Conservation (phyloP, 2,888 invertebrate genomes). For the Lasioglossum pauxillum region DNA sequence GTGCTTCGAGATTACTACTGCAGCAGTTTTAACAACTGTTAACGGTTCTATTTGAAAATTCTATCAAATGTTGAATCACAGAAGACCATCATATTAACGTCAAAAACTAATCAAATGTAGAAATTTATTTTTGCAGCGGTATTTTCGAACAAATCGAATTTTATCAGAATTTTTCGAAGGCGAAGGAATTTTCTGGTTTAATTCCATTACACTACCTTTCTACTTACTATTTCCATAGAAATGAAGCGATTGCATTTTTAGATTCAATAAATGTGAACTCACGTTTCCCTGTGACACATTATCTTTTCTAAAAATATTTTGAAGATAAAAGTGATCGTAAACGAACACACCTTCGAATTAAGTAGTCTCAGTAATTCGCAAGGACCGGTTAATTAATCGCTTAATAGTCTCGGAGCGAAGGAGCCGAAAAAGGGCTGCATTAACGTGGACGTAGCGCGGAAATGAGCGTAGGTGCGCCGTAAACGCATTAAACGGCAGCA, state of each 20-base stretch:
- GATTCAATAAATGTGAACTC: too few relatives aligned
- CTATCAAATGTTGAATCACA: too few relatives aligned
- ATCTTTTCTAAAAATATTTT: too few relatives aligned
- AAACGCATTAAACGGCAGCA: slow-evolving; percentile 82
- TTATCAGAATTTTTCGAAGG: too few relatives aligned
- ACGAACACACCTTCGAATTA: background rate
- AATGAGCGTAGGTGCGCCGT: slow-evolving; percentile 81
- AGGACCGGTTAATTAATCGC: background rate
- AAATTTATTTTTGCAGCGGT: background rate
- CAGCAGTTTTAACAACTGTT: background rate
- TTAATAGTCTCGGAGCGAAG: background rate
- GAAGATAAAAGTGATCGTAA: too few relatives aligned
- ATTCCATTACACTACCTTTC: too few relatives aligned
- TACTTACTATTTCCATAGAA: too few relatives aligned
- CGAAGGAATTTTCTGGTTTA: too few relatives aligned
- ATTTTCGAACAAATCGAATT: too few relatives aligned
- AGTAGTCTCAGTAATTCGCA: background rate
- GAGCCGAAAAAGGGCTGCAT: background rate
- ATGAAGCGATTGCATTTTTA: too few relatives aligned
- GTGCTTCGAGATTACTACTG: background rate
- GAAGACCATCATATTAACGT: background rate
- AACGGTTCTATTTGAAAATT: background rate
- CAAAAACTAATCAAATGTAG: background rate
- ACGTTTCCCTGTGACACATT: too few relatives aligned
- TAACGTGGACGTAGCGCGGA: slow-evolving; percentile 9